Base-by-base conservation (phyloP, 2,113 vertebrate genomes). In the Vidua macroura region DNA sequence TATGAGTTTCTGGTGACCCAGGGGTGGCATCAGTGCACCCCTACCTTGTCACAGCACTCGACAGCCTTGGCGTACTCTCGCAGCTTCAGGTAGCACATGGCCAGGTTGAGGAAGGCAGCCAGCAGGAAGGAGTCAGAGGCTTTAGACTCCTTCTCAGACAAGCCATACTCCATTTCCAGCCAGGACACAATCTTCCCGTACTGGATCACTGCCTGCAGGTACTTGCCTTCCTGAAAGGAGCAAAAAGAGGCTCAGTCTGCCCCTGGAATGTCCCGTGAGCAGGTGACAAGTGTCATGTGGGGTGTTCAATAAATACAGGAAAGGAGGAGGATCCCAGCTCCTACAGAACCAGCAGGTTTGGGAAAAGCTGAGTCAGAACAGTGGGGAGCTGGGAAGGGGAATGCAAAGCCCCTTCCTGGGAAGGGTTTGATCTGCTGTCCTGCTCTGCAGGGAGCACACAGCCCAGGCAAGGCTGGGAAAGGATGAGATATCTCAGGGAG, bases 11-110 rank as follows among this genome's bases (percentile, higher is more conserved):
- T 60, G 74, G n/a, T 0, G 7, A 11, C 5, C n/a, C 74, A 20
- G 55, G 43, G 44, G 2, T 5, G 4, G 59, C 37, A 21, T 1
- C 75, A 52, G 48, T 8, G 69, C 13, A 4, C 1, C n/a, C 43
- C 82, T 96, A 99, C 99, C 99, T 99, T 99, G 93, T 99, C 98
- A 33, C 99, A 99, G 97, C 98, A 99, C 43, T 99, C 99, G 2
- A 99, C 98, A 1, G 96, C 98, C 91, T 98, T 98, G 89, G 97
- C 44, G 39, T 98, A 99, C 10, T 99, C 99, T 8, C 98, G 94
- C 15, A 99, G 94, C 70, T 99, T 98, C 96, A 99, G 97, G 97
- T 98, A 98, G 97, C 99, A 99, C 98, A 99, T 97, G 28, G 99
- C 99, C 93, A 99, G 97, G 96, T 99, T 99, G 80, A 99, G 98